These are phyloP conservation scores for Escarpia spicata DNA, from an alignment of 2,888 invertebrate genomes.

Conservation along the genomic window DNA sequence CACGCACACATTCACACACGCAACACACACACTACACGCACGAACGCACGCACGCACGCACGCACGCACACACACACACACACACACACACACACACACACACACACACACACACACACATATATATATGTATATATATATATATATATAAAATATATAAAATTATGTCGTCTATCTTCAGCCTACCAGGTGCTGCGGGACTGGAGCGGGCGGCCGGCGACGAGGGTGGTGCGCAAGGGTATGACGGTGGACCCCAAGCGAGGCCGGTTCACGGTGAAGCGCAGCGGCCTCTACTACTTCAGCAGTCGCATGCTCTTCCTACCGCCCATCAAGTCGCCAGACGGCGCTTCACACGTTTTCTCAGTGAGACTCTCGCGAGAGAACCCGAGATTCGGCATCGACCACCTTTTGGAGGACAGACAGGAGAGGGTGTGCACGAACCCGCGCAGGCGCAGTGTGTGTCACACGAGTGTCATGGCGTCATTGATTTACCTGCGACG, in stretches of 20 bases:
- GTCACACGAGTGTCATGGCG: constrained; percentile 12
- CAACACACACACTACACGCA: too few relatives aligned
- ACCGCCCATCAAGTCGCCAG: not conserved
- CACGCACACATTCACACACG: too few relatives aligned
- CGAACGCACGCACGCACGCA: too few relatives aligned
- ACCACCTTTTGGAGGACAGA: not conserved
- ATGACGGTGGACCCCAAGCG: not conserved
- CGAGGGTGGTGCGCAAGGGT: not conserved
- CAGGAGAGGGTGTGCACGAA: not conserved
- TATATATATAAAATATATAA: not conserved
- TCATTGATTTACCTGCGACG: not conserved
- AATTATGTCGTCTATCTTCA: not conserved
- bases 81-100: too few relatives aligned
- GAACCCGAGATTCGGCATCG: not conserved
- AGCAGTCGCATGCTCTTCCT: constrained; percentile 1
- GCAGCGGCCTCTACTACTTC: not conserved
- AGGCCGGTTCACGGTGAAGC: not conserved
- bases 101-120: too few relatives aligned
- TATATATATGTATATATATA: not conserved
- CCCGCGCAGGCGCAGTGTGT: not conserved
- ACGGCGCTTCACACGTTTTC: not conserved
- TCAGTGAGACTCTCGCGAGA: not conserved
- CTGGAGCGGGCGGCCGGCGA: not conserved
- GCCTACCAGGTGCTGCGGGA: not conserved
- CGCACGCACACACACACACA: too few relatives aligned